Conservation (phyloP, 2,888 invertebrate species). For the Tetragnatha montana region DNA sequence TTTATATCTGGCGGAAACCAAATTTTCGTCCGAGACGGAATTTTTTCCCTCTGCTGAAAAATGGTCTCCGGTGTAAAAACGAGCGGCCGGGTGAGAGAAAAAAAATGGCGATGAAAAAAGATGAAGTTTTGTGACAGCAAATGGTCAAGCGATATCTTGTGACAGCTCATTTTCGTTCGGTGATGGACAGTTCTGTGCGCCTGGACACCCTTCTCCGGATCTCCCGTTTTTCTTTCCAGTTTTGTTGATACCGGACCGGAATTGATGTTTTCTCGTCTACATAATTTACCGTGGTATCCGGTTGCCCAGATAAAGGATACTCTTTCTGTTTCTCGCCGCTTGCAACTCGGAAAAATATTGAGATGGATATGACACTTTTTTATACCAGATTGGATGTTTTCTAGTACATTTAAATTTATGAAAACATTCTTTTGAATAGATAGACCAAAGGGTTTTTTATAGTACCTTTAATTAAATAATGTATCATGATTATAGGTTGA, state of each 20-base stretch:
- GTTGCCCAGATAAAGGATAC: not conserved
- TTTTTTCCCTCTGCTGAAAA: not conserved
- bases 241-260: not conserved
- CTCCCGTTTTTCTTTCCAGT: not conserved
- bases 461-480: too few species aligned
- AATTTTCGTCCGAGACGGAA: not conserved
- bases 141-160: slow-evolving; percentile 42
- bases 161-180: slow-evolving; percentile 34
- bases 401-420: too few species aligned
- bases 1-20: not conserved
- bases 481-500: too few species aligned
- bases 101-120: slow-evolving; percentile 18
- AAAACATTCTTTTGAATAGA: too few species aligned
- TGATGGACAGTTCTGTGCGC: slow-evolving; percentile 27
- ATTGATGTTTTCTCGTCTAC: slow-evolving; percentile 1
- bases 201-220: not conserved
- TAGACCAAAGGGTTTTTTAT: too few species aligned
- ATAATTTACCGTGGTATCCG: not conserved
- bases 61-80: too few species aligned
- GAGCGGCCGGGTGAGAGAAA: not conserved
- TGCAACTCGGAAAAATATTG: not conserved
- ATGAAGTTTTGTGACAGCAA: slow-evolving; percentile 31
- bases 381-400: too few species aligned
- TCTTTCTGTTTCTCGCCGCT: not conserved
- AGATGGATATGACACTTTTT: too few species aligned